Base-by-base conservation (phyloP, 1,140 invertebrate genomes). In the Trichonephila inaurata region DNA sequence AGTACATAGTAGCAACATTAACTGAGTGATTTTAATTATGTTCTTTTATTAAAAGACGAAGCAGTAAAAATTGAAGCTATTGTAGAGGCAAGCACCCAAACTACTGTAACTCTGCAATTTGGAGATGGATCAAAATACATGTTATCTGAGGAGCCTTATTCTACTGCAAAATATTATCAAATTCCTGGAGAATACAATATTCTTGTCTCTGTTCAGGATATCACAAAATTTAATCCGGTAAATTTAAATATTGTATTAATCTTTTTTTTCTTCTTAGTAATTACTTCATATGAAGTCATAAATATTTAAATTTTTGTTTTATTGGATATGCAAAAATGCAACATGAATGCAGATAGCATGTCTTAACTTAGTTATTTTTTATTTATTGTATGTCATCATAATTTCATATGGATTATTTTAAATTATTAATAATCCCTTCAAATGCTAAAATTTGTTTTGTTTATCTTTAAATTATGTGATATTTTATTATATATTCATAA, bases 151-250 rank as follows among this genome's bases (percentile, higher is more conserved):
- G 89, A 91, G 64, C 72, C 89, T 6, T 91, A 61, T 77, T 66
- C 21, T 19, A 62, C 82, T 62, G 72, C 82, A 62, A 91, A 91
- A 24, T 82, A 91, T 64, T 91, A 91, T 40, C 60, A 24, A 85
- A 61, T 85, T 44, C 77, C 81, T 92, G 90, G 90, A 24, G 62
- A 69, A 66, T 92, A 92, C 51, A 72, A 16, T 24, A 40, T 92
- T 62, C 61, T 64, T 44, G 90, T 33, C 18, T 24, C 82, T n/a
- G 81, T 81, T 24, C 24, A 62, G 18, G 89, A 91, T 82, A 40
- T 91, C 44, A 28, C 51, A 21, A 28, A 33, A n/a, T 19, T 91
- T 33, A 58, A 91, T 19, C 51, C 51, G n/a, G 89, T 91, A 61
- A 62, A 62, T 81, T 89, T n/a, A 24, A 69, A 24, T 69, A 7